Percentiles rank a stretch among this genome's conserved stretches.
phyloP scores from a whole-genome alignment of 2,113 vertebrate species.

The Tricholaema leucomelas region DNA sequence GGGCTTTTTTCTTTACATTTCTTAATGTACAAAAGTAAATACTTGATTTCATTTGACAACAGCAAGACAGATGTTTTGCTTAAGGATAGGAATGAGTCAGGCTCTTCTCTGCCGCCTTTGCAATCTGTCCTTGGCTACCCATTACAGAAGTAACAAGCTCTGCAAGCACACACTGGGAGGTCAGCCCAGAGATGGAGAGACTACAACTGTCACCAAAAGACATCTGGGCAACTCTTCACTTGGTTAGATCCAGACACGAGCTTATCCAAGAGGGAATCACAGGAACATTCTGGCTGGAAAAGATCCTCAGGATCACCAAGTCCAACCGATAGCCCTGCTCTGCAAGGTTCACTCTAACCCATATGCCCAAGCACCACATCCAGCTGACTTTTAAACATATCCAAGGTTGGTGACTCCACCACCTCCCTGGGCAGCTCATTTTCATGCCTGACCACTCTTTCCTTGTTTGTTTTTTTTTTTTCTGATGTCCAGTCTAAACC shows the following conservation, averaged over 20 bases:
- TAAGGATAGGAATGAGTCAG: background rate
- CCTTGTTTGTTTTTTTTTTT: too few species aligned
- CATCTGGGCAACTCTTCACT: background rate
- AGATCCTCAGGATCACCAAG: too few species aligned
- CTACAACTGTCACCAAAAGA: background rate
- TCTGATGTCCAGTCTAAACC: too few species aligned
- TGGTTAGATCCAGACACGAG: background rate
- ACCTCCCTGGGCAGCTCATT: too few species aligned
- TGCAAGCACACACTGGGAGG: background rate
- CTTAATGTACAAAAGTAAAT: background rate
- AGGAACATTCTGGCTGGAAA: too few species aligned
- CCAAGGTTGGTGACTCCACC: too few species aligned
- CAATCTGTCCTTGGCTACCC: background rate
- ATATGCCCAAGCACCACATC: too few species aligned
- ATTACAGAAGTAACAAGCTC: background rate
- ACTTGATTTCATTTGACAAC: background rate
- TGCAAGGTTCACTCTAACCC: too few species aligned
- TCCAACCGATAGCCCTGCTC: too few species aligned
- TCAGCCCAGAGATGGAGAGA: background rate
- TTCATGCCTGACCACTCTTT: too few species aligned
- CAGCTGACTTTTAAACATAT: too few species aligned
- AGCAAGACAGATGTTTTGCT: constrained; percentile 1
- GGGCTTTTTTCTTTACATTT: background rate
- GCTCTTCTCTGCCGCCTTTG: background rate
- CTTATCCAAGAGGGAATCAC: too few species aligned